These are phyloP conservation scores for Andrena cerasifolii DNA, from an alignment of 1,140 invertebrate genomes.

Conservation along the genomic window DNA sequence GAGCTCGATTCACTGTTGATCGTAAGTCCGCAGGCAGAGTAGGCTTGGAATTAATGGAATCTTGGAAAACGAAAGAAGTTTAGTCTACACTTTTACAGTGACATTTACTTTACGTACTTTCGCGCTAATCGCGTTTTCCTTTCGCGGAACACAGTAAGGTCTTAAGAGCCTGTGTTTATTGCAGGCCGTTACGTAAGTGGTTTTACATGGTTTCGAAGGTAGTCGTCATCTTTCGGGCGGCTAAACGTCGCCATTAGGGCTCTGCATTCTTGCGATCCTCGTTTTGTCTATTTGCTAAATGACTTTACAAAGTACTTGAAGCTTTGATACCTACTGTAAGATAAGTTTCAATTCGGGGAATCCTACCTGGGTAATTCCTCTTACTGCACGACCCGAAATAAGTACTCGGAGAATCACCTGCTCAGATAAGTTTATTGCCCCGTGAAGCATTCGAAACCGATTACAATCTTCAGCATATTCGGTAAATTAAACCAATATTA, in stretches of 20 bases:
- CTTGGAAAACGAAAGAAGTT: background rate
- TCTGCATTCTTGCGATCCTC: background rate
- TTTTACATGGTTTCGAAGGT: background rate
- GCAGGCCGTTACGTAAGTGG: constrained; percentile 19
- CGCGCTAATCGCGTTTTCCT: background rate
- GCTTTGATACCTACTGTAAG: background rate
- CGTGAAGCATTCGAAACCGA: too few relatives aligned
- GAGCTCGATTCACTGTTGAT: too few relatives aligned
- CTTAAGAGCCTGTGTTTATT: constrained; percentile 16
- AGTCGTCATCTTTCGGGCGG: background rate
- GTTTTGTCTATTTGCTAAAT: background rate
- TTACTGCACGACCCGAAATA: too few relatives aligned
- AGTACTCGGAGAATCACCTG: too few relatives aligned
- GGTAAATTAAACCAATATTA: too few relatives aligned
- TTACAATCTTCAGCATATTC: too few relatives aligned
- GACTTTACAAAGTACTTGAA: background rate
- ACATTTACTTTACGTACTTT: constrained; percentile 1
- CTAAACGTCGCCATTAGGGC: background rate
- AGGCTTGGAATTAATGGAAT: too few relatives aligned
- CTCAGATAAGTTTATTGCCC: too few relatives aligned
- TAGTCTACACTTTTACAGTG: too few relatives aligned
- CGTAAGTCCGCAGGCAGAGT: too few relatives aligned
- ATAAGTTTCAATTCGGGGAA: background rate
- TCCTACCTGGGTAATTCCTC: background rate
- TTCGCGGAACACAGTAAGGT: background rate